phyloP scores from a whole-genome alignment of 2,888 invertebrate genomes.

The Spilosoma lubricipeda region DNA sequence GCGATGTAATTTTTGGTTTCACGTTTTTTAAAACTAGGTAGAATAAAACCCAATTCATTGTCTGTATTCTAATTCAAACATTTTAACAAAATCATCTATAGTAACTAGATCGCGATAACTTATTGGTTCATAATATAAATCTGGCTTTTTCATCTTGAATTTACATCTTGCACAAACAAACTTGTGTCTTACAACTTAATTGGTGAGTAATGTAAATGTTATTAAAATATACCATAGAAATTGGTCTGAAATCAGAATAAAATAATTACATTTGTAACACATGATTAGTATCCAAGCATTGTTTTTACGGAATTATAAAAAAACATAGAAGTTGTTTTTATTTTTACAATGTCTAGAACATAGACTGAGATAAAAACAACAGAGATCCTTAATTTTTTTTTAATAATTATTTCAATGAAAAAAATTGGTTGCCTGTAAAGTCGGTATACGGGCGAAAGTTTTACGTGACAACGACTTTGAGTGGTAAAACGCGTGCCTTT shows the following conservation, averaged over 20 bases:
- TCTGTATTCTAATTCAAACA: neutral
- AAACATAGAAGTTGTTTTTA: no score
- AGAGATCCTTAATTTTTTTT: no score
- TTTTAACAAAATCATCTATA: slow-evolving; percentile 27
- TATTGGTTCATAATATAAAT: slow-evolving; percentile 12
- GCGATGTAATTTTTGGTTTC: neutral
- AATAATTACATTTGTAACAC: neutral
- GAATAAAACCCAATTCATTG: neutral
- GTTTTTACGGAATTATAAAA: no score
- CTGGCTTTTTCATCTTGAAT: no score
- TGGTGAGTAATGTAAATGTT: neutral
- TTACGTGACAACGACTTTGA: no score
- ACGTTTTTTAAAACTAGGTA: neutral
- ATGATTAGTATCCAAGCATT: no score
- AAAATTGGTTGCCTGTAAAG: no score
- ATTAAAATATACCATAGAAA: neutral
- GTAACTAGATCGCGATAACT: slow-evolving; percentile 32
- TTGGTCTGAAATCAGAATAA: neutral
- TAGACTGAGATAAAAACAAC: no score
- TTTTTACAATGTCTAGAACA: no score
- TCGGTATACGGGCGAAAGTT: no score
- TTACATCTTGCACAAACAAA: neutral
- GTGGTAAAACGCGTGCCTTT: no score
- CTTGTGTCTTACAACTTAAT: neutral
- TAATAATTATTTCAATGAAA: no score